Conservation (phyloP, 2,888 invertebrate genomes). For the Byasa hedistus region DNA sequence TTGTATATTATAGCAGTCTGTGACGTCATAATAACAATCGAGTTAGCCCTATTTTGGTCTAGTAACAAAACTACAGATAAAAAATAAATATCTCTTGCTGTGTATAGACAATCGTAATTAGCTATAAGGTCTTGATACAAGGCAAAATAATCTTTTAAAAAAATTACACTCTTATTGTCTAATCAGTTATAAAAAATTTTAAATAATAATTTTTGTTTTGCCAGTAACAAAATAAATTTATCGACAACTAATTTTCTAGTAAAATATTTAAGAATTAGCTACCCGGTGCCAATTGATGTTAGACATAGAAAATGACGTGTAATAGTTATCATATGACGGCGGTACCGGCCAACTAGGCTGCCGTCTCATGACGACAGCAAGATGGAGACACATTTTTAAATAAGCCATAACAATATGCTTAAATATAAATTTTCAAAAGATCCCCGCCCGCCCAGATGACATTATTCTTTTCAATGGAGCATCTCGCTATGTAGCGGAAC, state of each 20-base stretch:
- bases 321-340: constrained; percentile 64
- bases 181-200: background rate
- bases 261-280: constrained; percentile 11
- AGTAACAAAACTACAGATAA: too few species aligned
- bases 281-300: constrained; percentile 20
- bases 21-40: too few species aligned
- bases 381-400: constrained; percentile 62
- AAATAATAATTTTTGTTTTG: background rate
- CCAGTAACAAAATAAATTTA: background rate
- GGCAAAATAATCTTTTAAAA: too few species aligned
- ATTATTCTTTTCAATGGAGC: constrained; percentile 59
- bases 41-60: too few species aligned
- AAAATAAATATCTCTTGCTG: too few species aligned
- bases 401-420: constrained; percentile 63
- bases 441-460: constrained; percentile 44
- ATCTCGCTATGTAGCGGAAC: constrained; percentile 46
- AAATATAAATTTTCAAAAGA: constrained; percentile 54
- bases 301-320: constrained; percentile 34
- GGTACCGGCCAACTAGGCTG: constrained; percentile 53
- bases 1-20: too few species aligned
- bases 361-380: constrained; percentile 59
- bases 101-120: too few species aligned
- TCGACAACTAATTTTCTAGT: constrained; percentile 4
- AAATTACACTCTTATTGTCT: too few species aligned
- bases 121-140: too few species aligned